Conservation (phyloP, 2,888 invertebrate species). For the Laothoe populi region DNA sequence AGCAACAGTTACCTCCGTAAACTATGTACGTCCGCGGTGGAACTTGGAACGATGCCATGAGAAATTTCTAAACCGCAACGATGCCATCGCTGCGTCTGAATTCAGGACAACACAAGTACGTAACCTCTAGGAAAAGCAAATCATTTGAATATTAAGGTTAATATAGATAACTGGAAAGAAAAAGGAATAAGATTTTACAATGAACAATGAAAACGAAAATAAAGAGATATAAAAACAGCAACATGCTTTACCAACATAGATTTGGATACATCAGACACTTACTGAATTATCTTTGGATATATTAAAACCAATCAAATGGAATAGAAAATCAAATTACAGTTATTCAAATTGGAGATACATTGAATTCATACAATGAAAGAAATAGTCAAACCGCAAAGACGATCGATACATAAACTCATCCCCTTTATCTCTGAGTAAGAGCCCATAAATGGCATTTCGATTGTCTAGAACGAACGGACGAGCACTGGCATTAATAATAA, state of each 20-base stretch:
- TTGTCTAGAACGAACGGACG: conserved; percentile 7
- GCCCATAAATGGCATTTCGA: conserved; percentile 18
- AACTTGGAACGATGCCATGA: conserved; percentile 28
- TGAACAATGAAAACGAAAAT: not conserved
- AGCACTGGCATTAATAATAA: conserved; percentile 21
- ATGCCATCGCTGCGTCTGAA: conserved; percentile 22
- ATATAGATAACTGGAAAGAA: not conserved
- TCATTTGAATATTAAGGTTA: not conserved
- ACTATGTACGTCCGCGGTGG: conserved; percentile 18
- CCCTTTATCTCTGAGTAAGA: conserved; percentile 9
- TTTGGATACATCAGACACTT: not conserved
- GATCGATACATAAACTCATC: conserved; percentile 6
- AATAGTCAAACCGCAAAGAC: not conserved
- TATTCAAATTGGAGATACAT: no score
- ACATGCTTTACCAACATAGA: not conserved
- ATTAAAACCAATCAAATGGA: not conserved
- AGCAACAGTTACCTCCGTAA: conserved; percentile 30
- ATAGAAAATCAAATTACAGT: no score
- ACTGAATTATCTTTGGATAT: not conserved
- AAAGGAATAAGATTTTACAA: not conserved
- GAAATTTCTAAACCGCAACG: conserved; percentile 27
- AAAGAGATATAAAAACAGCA: not conserved
- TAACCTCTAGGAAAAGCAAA: conserved; percentile 8
- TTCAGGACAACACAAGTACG: conserved; percentile 18
- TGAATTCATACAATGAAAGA: not conserved